Base-by-base conservation (phyloP, 1,140 invertebrate species). In the Scaptodrosophila lebanonensis region DNA sequence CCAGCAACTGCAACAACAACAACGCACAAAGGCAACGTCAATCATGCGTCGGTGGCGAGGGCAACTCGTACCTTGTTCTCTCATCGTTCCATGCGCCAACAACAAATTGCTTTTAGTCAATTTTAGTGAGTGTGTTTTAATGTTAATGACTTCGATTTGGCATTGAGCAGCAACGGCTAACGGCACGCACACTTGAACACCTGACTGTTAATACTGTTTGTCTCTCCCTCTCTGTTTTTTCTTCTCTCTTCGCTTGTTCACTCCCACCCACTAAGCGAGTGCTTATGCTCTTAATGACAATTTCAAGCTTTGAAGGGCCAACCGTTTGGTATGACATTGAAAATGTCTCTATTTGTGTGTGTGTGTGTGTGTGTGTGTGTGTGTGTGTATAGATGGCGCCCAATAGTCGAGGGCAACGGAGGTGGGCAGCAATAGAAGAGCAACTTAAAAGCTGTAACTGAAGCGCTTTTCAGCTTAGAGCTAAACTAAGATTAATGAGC, bases 81-180 rank as follows among this genome's bases (percentile, higher is more conserved):
- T 67, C 53, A 63, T 52, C 25, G 49, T 64, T 73, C 67, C 72
- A 68, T 67, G 68, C 70, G 42, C 53, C 40, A 35, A 51, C 53
- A 59, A 67, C 64, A 54, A 53, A 27, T 73, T n/a, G n/a, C n/a
- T 68, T 77, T 77, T 77, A 65, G 68, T 73, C 68, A 79, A 82
- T 79, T 70, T 82, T 82, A 79, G 68, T 82, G 69, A 73, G 72
- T 77, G 68, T 79, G 73, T 59, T 71, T 77, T 82, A 79, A 67
- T 79, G 73, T 79, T 79, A 82, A 79, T 79, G 73, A 79, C 73
- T 82, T 79, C 82, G 73, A 79, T 79, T 79, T 79, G 73, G 73
- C 73, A 79, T 79, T 79, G 73, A 68, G 47, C 22, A 3, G n/a
- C n/a, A n/a, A n/a, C n/a, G n/a, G n/a, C n/a, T n/a, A 57, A 20